These are phyloP conservation scores for Caenorhabditis tropicalis DNA, from an alignment of 1,140 invertebrate genomes.

Conservation along the genomic window DNA sequence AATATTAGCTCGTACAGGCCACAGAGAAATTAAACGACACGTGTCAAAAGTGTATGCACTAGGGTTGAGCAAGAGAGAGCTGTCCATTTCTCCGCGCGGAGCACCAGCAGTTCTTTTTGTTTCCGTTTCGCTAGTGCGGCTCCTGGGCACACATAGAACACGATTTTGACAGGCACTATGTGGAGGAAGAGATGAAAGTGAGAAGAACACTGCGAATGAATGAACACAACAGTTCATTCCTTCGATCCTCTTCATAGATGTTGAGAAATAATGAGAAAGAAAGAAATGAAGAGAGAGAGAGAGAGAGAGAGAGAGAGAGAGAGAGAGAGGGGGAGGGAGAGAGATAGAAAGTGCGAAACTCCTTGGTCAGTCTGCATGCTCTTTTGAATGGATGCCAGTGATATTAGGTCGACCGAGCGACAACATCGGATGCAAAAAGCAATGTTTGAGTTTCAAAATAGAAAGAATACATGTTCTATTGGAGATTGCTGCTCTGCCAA, in stretches of 20 bases:
- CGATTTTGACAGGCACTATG: conserved; percentile 1
- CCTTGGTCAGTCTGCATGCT: background rate
- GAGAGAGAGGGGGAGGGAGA: background rate
- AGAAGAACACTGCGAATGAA: background rate
- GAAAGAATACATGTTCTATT: background rate
- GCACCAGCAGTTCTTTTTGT: conserved; percentile 34
- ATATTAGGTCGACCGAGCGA: background rate
- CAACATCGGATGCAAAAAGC: background rate
- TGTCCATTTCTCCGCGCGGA: conserved; percentile 24
- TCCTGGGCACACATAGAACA: conserved; percentile 26
- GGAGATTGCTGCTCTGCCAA: background rate
- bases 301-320: too few relatives aligned
- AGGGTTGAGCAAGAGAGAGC: conserved; percentile 11
- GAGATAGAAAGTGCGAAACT: conserved; percentile 5
- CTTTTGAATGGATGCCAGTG: background rate
- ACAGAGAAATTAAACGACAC: conserved; percentile 36
- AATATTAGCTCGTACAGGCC: conserved; percentile 14
- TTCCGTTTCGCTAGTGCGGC: conserved; percentile 1
- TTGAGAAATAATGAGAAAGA: too few relatives aligned
- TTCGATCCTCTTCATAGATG: background rate
- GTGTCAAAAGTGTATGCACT: conserved; percentile 37
- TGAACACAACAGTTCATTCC: background rate
- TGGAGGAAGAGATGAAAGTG: background rate
- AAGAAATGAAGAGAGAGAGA: background rate
- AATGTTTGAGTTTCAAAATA: conserved; percentile 39